Evolutionary conservation across 2,888 invertebrate species (phyloP).

Genomic region (Euclidia mi): DNA sequence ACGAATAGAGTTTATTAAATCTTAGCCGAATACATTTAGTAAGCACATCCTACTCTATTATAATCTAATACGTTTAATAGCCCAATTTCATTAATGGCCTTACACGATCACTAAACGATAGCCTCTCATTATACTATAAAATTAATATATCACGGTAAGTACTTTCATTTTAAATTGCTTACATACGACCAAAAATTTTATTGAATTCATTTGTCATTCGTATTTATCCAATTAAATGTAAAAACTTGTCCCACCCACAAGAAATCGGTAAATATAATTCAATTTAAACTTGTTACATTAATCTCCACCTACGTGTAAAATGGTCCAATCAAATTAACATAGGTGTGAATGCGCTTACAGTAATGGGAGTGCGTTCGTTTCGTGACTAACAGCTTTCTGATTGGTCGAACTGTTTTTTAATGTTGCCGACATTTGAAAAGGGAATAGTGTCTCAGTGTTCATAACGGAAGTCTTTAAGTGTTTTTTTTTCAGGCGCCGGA

Average conservation of each 20-base stretch:
- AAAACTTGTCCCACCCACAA: conserved; percentile 42
- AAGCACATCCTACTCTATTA: conserved; percentile 14
- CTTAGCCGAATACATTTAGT: not conserved
- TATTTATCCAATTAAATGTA: conserved; percentile 53
- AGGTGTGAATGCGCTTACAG: conserved; percentile 55
- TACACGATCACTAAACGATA: conserved; percentile 21
- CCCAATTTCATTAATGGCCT: conserved; percentile 18
- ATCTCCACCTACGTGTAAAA: conserved; percentile 55
- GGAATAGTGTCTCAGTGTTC: conserved; percentile 29
- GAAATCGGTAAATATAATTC: conserved; percentile 43
- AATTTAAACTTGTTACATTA: conserved; percentile 54
- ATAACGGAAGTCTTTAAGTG: conserved; percentile 49
- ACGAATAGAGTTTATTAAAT: not conserved
- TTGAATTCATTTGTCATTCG: conserved; percentile 53
- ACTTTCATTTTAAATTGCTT: conserved; percentile 25
- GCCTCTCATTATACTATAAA: conserved; percentile 36
- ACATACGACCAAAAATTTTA: conserved; percentile 34
- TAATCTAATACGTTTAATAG: conserved; percentile 16
- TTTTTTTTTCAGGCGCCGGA: conserved; percentile 47
- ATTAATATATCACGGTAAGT: conserved; percentile 48
- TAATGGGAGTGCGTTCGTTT: conserved; percentile 47
- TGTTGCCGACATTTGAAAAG: conserved; percentile 44
- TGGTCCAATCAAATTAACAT: conserved; percentile 51
- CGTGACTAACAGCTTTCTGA: conserved; percentile 53
- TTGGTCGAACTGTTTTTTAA: conserved; percentile 63